Conservation (phyloP, 1,140 invertebrate genomes). For the Penaeus vannamei region DNA sequence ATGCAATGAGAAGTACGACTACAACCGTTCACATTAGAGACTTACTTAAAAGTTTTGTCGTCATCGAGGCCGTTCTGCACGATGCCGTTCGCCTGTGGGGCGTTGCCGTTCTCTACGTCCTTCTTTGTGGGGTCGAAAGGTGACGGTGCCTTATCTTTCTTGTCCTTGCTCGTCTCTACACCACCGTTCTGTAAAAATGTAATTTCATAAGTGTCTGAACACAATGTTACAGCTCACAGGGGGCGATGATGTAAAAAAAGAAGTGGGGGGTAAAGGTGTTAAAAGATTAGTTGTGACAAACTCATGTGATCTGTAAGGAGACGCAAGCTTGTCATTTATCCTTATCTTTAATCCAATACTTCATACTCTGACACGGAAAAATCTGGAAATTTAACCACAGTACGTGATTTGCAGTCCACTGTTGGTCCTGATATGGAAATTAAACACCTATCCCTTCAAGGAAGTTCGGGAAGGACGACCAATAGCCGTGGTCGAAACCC, state of each 20-base stretch:
- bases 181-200: slow-evolving; percentile 71
- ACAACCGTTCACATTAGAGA: slow-evolving; percentile 70
- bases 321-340: no score
- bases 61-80: slow-evolving; percentile 92
- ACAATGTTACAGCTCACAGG: no score
- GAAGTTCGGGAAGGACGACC: no score
- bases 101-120: slow-evolving; percentile 74
- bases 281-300: not conserved
- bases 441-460: no score
- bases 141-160: slow-evolving; percentile 77
- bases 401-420: no score
- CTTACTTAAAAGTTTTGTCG: slow-evolving; percentile 93
- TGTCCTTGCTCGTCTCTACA: slow-evolving; percentile 77
- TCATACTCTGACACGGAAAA: no score
- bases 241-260: not conserved
- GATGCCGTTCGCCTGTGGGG: slow-evolving; percentile 79
- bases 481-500: no score
- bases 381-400: no score
- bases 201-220: not conserved
- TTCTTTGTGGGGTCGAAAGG: slow-evolving; percentile 79
- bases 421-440: no score
- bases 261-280: not conserved
- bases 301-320: no score
- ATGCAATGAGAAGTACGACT: not conserved
- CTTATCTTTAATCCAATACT: no score